phyloP scores from a whole-genome alignment of 2,888 invertebrate genomes.

The Caenorhabditis sulstoni region DNA sequence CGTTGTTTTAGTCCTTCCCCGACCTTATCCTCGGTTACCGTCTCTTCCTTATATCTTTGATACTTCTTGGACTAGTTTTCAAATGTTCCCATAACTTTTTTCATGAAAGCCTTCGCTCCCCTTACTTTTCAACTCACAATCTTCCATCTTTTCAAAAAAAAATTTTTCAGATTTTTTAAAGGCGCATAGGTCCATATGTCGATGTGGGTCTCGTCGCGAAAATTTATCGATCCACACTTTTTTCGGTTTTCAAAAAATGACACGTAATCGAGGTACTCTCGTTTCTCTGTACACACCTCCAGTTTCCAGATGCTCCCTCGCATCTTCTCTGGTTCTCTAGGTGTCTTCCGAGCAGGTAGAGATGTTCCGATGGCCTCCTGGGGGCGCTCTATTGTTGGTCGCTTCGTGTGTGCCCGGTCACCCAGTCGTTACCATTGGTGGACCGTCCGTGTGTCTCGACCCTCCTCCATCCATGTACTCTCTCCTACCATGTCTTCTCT shows the following conservation, averaged over 20 bases:
- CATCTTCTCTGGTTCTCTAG: slow-evolving; percentile 8
- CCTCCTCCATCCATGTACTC: neutral
- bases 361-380: slow-evolving; percentile 11
- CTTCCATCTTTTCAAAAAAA: neutral
- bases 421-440: slow-evolving; percentile 2
- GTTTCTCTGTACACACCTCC: slow-evolving; percentile 35
- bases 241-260: slow-evolving; percentile 17
- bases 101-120: too few relatives aligned
- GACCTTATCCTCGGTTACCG: too few relatives aligned
- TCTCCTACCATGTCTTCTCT: too few relatives aligned
- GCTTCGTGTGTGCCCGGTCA: slow-evolving; percentile 7
- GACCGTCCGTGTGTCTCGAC: slow-evolving; percentile 9
- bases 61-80: too few relatives aligned
- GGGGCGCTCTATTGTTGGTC: neutral
- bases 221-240: neutral
- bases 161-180: neutral
- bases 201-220: neutral
- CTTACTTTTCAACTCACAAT: neutral
- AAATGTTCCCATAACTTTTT: too few relatives aligned
- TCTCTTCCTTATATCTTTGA: too few relatives aligned
- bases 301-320: slow-evolving; percentile 23
- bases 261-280: slow-evolving; percentile 31
- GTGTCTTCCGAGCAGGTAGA: slow-evolving; percentile 32
- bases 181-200: neutral
- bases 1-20: too few relatives aligned